Conservation (phyloP, 2,113 vertebrate genomes). For the Melanerpes aurifrons region DNA sequence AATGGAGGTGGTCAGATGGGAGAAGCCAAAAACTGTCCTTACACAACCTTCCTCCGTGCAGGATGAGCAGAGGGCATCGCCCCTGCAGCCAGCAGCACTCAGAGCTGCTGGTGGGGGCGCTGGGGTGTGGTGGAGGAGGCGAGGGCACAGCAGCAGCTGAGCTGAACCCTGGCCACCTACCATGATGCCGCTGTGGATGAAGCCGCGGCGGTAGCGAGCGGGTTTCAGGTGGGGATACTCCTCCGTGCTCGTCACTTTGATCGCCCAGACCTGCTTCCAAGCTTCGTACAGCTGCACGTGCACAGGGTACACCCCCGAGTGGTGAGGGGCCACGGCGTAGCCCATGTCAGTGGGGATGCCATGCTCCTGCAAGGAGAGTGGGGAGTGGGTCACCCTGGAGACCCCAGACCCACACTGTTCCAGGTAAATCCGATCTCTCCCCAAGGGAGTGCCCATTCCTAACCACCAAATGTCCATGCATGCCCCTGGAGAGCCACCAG, state of each 20-base stretch:
- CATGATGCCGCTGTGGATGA: conserved; percentile 94
- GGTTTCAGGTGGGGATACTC: conserved; percentile 98
- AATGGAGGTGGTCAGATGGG: not conserved
- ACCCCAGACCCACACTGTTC: not conserved
- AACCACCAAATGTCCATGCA: not conserved
- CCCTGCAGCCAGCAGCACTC: not conserved
- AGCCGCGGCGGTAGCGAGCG: conserved; percentile 92
- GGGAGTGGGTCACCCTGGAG: not conserved
- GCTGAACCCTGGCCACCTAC: conserved; percentile 66
- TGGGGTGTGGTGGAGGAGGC: not conserved
- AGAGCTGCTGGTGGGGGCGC: rapidly evolving
- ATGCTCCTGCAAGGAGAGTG: conserved; percentile 82
- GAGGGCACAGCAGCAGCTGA: not conserved
- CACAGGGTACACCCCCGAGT: conserved; percentile 95
- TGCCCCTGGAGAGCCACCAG: not conserved
- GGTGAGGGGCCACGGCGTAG: conserved; percentile 95
- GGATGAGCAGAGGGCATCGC: not conserved
- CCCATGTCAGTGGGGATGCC: conserved; percentile 97
- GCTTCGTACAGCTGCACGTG: conserved; percentile 95
- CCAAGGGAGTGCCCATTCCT: not conserved
- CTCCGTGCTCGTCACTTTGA: conserved; percentile 96
- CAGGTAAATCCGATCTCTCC: not conserved
- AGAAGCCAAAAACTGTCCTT: not conserved
- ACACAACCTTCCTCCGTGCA: not conserved
- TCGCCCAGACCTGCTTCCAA: conserved; percentile 97